Conservation (phyloP, 1,140 invertebrate species). For the Tetranychus cinnabarinus region DNA sequence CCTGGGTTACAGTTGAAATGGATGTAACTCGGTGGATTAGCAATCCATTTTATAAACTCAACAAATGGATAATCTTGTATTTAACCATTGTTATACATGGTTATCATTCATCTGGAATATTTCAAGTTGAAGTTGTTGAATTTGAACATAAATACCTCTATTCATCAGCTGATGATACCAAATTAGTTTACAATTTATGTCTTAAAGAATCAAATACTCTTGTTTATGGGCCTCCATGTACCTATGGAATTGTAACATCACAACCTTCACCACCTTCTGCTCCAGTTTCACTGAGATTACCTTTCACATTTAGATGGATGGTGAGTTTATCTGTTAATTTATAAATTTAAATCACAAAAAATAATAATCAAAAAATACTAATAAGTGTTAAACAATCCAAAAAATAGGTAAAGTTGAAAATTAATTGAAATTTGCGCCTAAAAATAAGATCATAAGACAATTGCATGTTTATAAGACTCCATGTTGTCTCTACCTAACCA, state of each 20-base stretch:
- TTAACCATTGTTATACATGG: too few relatives aligned
- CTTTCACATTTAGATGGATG: background rate
- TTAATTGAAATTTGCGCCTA: too few relatives aligned
- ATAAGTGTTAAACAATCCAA: too few relatives aligned
- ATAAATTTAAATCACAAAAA: background rate
- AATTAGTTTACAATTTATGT: background rate
- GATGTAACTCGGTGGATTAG: too few relatives aligned
- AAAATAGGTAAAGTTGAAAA: too few relatives aligned
- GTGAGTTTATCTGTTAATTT: background rate
- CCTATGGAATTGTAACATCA: background rate
- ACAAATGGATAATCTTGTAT: too few relatives aligned
- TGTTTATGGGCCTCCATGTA: background rate
- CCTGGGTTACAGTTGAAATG: too few relatives aligned
- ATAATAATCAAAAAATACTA: too few relatives aligned
- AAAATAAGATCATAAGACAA: too few relatives aligned
- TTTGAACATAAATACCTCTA: background rate
- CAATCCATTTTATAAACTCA: too few relatives aligned
- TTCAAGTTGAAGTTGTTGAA: background rate
- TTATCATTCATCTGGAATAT: background rate
- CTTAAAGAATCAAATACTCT: background rate
- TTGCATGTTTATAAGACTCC: too few relatives aligned
- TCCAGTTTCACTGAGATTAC: background rate
- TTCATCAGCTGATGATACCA: background rate
- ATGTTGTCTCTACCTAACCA: too few relatives aligned
- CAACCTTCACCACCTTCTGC: background rate